A percentile compares a stretch with the other conserved stretches of the same genome.
These are phyloP conservation scores for Chloropsis hardwickii DNA, from an alignment of 2,113 vertebrate species.

Conservation along the genomic window DNA sequence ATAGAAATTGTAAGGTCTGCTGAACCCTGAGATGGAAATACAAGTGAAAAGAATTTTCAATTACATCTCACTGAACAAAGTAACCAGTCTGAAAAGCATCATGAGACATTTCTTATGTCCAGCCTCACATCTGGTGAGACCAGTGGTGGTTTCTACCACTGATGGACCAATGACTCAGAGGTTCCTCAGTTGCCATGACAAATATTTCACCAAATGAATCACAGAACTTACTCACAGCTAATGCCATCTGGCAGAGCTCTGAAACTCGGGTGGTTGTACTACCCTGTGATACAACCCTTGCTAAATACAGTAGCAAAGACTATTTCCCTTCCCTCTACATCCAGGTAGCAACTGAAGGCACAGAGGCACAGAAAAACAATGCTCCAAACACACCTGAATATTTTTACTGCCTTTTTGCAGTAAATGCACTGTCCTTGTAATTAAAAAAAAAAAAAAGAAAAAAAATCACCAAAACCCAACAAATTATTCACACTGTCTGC, in stretches of 20 bases:
- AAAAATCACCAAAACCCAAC: background rate
- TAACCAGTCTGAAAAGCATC: background rate
- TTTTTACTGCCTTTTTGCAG: background rate
- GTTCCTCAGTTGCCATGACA: slow-evolving; percentile 10
- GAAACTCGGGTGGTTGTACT: background rate
- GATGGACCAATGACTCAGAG: background rate
- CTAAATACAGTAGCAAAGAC: background rate
- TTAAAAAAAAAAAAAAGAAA: background rate
- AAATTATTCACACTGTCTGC: slow-evolving; percentile 19
- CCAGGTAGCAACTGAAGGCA: background rate
- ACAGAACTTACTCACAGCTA: slow-evolving; percentile 7
- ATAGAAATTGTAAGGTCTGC: background rate
- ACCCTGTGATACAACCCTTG: background rate
- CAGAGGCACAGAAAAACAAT: background rate
- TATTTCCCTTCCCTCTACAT: background rate
- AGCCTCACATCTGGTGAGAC: background rate
- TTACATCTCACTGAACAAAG: background rate
- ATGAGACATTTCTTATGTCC: background rate
- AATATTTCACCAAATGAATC: slow-evolving; percentile 15
- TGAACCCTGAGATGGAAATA: background rate
- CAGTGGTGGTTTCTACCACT: background rate
- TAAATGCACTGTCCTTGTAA: background rate
- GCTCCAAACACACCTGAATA: background rate
- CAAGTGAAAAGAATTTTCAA: background rate
- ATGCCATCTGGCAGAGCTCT: slow-evolving; percentile 14